These are phyloP conservation scores for Hyles lineata DNA, from an alignment of 2,888 invertebrate genomes.

Conservation along the genomic window DNA sequence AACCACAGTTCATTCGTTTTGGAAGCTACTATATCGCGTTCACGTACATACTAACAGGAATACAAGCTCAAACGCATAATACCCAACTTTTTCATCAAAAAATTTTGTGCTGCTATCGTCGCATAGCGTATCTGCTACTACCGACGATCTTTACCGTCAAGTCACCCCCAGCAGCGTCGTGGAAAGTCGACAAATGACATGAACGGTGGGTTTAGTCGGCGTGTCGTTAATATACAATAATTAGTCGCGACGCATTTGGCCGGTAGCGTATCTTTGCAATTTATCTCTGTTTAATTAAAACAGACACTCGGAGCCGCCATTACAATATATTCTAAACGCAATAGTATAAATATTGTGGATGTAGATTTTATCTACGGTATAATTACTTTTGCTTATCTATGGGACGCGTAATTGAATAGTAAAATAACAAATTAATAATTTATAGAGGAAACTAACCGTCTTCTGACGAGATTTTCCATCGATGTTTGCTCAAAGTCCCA, in stretches of 20 bases:
- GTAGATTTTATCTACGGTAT: background rate
- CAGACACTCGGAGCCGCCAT: conserved; percentile 23
- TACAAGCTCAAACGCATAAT: no score
- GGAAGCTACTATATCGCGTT: no score
- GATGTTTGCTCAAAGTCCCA: no score
- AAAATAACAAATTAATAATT: conserved; percentile 1
- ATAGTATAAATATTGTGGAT: conserved; percentile 18
- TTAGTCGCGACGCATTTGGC: conserved; percentile 35
- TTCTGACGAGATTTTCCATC: no score
- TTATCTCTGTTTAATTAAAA: conserved; percentile 38
- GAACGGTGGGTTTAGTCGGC: background rate
- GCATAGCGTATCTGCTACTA: background rate
- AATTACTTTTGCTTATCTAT: background rate
- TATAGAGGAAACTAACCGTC: background rate
- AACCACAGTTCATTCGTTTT: no score
- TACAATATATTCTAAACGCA: conserved; percentile 19
- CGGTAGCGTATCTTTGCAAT: conserved; percentile 34
- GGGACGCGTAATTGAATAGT: background rate
- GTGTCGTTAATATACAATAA: conserved; percentile 39
- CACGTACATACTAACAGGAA: no score
- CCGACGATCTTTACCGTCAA: background rate
- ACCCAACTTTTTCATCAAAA: background rate
- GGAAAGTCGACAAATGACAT: conserved; percentile 7
- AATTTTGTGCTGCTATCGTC: background rate
- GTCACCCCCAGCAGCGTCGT: background rate